Base-by-base conservation (phyloP, 2,113 vertebrate species). In the Passerina amoena region DNA sequence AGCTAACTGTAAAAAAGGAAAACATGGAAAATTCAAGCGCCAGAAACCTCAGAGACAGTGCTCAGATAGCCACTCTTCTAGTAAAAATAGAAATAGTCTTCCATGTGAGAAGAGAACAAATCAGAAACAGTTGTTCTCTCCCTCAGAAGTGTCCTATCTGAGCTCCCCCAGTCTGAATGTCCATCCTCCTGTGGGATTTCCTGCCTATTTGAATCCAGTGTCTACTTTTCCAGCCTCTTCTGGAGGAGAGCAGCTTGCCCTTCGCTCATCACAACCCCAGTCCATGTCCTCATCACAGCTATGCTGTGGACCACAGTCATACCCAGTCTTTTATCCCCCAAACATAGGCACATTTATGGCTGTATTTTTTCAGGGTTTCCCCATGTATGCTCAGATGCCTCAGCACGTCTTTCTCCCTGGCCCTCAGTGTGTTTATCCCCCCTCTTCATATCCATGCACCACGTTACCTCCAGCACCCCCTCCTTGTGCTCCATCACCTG, bases 301-400 rank as follows among this genome's bases (percentile, higher is more conserved):
- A 0, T 23, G 80, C 59, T 63, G 83, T 37, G 51, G 94, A 78
- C 27, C 76, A 65, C 98, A 95, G 59, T 83, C 86, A 20, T 35
- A 85, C 30, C 94, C 97, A 53, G 76, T 60, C 4, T 65, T 96
- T 84, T 89, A 90, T 64, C 94, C 97, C 68, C 97, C 98, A 37
- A 97, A 96, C 64, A 28, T 97, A 66, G 59, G 97, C 42, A 94
- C 97, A 0, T 93, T 98, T 40, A 97, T 98, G 98, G 97, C 98
- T 51, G 79, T 99, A 20, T 94, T 99, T 71, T 96, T 99, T 56
- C 99, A 98, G 53, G 96, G 86, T 82, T 96, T 97, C 87, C 96
- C 97, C 28, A 30, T 93, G 35, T 98, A 92, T 60, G 66, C 98
- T 66, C 98, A 94, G 53, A 60, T 91, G 56, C 91, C 97, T 88